Evolutionary conservation across 2,797 vertebrate genomes (phyloP).

Genomic region (Fundulus diaphanus): DNA sequence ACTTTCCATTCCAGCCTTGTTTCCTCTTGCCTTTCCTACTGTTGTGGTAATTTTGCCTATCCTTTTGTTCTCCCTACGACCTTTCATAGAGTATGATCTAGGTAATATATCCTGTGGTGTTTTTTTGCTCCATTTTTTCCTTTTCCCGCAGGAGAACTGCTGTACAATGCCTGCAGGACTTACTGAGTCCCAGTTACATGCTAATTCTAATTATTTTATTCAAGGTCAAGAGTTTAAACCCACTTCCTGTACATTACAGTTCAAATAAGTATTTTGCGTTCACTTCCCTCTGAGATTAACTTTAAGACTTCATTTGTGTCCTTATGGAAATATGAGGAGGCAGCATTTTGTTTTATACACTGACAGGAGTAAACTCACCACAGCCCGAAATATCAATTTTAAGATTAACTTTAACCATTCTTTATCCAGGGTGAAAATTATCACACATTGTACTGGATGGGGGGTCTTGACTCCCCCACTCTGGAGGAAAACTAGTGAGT

Average conservation of each 20-base stretch:
- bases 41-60: slow-evolving; percentile 9
- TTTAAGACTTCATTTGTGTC: slow-evolving; percentile 33
- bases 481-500: too few relatives aligned
- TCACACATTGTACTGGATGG: neutral
- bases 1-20: slow-evolving; percentile 11
- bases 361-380: neutral
- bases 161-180: slow-evolving; percentile 29
- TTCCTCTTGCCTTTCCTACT: neutral
- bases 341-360: slow-evolving; percentile 12
- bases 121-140: slow-evolving; percentile 57
- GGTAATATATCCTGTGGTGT: slow-evolving; percentile 41
- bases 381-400: neutral
- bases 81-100: slow-evolving; percentile 16
- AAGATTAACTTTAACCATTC: neutral
- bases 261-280: neutral
- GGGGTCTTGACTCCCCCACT: too few relatives aligned
- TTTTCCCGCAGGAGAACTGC: slow-evolving; percentile 29
- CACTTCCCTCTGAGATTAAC: slow-evolving; percentile 18
- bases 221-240: slow-evolving; percentile 42
- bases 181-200: slow-evolving; percentile 54
- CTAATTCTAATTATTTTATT: slow-evolving; percentile 49
- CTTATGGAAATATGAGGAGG: slow-evolving; percentile 1
- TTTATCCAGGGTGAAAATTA: neutral
- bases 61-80: slow-evolving; percentile 12
- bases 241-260: neutral